phyloP scores from a whole-genome alignment of 2,888 invertebrate genomes.

The Xanthostigma xanthostigma region DNA sequence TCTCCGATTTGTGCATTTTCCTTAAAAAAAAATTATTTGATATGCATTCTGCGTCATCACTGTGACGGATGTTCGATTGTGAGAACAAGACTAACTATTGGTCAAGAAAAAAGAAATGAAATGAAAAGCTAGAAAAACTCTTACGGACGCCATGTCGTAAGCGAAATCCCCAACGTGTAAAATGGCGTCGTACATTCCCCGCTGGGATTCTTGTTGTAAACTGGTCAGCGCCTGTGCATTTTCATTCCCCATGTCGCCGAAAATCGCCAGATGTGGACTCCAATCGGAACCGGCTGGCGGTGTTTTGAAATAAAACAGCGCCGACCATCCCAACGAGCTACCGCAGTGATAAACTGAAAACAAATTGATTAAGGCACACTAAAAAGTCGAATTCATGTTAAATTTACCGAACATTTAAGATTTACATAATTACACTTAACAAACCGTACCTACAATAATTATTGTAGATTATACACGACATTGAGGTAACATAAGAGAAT shows the following conservation, averaged over 20 bases:
- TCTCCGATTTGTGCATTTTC: constrained; percentile 74
- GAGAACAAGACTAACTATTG: too few species aligned
- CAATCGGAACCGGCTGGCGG: constrained; percentile 50
- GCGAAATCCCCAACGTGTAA: constrained; percentile 93
- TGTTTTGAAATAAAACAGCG: constrained; percentile 60
- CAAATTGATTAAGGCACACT: neutral
- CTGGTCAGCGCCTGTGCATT: constrained; percentile 78
- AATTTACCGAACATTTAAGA: too few species aligned
- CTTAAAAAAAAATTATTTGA: constrained; percentile 18
- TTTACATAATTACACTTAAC: too few species aligned
- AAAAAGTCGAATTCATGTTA: too few species aligned
- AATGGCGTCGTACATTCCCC: constrained; percentile 67
- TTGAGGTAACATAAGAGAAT: too few species aligned
- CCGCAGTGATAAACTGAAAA: constrained; percentile 65
- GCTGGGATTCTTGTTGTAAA: constrained; percentile 70
- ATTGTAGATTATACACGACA: too few species aligned
- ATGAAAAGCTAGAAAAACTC: constrained; percentile 9
- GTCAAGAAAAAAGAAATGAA: too few species aligned
- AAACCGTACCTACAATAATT: too few species aligned
- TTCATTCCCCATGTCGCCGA: constrained; percentile 87
- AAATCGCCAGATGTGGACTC: constrained; percentile 71
- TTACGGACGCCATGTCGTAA: constrained; percentile 73
- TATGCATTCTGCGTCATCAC: too few species aligned
- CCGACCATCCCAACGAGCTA: constrained; percentile 68
- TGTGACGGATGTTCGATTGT: too few species aligned